Evolutionary conservation across 2,797 vertebrate species (phyloP).

Genomic region (Glossophaga mutica): DNA sequence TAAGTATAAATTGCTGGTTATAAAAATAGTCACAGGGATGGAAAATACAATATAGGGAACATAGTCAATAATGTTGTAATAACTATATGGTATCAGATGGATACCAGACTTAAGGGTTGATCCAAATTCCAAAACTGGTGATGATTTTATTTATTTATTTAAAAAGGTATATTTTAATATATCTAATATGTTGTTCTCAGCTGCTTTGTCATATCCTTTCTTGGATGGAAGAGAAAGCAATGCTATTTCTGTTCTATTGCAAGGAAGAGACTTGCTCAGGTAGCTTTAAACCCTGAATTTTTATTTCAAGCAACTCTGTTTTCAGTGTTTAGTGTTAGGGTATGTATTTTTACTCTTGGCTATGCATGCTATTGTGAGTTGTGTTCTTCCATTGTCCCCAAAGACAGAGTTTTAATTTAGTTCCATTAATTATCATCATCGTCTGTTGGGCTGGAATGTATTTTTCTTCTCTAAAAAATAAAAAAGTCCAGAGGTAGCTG

Average conservation of each 20-base stretch:
- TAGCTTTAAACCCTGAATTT: background rate
- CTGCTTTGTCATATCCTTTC: background rate
- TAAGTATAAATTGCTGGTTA: background rate
- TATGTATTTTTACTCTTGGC: background rate
- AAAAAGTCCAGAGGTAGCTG: background rate
- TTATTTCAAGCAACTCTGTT: conserved; percentile 13
- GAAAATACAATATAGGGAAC: background rate
- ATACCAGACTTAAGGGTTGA: background rate
- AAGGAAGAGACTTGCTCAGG: background rate
- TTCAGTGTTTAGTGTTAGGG: background rate
- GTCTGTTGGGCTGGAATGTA: background rate
- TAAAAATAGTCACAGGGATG: background rate
- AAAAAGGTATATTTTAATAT: background rate
- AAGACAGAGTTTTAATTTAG: background rate
- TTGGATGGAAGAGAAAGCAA: background rate
- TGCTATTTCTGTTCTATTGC: background rate
- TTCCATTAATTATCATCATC: background rate
- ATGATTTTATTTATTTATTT: background rate
- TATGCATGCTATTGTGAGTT: background rate
- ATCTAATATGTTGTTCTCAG: background rate
- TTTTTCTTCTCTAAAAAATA: background rate
- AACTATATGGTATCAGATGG: background rate
- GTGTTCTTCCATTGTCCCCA: background rate
- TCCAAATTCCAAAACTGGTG: background rate
- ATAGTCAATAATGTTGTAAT: background rate